Evolutionary conservation across 1,140 invertebrate species (phyloP), one percentile per base, ranked within the genome.

Genomic region (Eupristina koningsbergeri): DNA sequence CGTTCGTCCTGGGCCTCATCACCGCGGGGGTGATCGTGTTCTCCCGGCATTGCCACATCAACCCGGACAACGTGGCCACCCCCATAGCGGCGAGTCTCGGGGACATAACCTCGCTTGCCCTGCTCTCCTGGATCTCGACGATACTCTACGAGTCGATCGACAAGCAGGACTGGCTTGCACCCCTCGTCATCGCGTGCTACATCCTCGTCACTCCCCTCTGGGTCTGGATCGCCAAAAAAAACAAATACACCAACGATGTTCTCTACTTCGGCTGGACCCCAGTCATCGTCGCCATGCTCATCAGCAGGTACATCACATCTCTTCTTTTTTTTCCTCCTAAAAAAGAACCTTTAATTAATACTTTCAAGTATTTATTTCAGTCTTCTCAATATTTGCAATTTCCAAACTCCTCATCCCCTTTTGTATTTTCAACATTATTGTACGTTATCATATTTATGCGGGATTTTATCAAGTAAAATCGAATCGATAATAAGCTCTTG

Each of bases 1-100:
- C 94, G 79, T 94, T 95, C 83, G 92, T 95, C 61, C 88, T 95
- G 64, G 94, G 96, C 86, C 89, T 95, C 83, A 94, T 97, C 80
- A 97, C 96, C 91, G 94, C 96, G 7, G 93, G 93, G 39, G 95
- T 96, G 3, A 95, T 96, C 53, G 91, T 96, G 1, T 89, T 95
- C 58, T 95, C 95, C 8, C 93, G 94, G 79, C 93, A 94, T 87
- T 96, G 94, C 85, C 94, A 95, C 86, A 95, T 98, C 64, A 97
- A 98, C 92, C 97, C 97, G 19, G 97, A 98, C 90, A 98, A 98
- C 91, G 95, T 98, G 3, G 96, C 97, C 8, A 98, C 97, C 0
- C 97, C 97, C 13, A 97, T 98, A 85, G 97, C 97, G 26, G 97
- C 97, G 2, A 97, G 96, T 90, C 93, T 98, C 17, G 97, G 97